Evolutionary conservation across 2,113 vertebrate genomes (phyloP), one percentile per base, ranked within the genome.

Genomic region (Hemichromis elongatus): DNA sequence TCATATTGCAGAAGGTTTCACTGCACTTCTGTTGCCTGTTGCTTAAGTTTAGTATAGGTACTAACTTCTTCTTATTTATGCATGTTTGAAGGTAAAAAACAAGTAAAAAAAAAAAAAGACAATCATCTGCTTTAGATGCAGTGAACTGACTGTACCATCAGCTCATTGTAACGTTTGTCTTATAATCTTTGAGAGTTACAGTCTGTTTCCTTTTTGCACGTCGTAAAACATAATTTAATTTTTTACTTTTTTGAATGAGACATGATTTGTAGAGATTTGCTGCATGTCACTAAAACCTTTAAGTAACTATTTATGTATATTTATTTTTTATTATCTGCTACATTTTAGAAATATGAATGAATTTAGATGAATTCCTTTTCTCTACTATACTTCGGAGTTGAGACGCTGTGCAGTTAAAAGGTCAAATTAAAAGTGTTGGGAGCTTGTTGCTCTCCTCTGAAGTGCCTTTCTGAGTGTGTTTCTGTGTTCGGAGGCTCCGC

Each of bases 381-480:
- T 9, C 24, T 66, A 3, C 19, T 9, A 73, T 12, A 10, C 55
- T 7, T 30, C 16, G 14, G 37, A 73, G 35, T 2, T 0, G 61
- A 61, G 55, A 16, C 10, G 57, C 73, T 11, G 11, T 7, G 24
- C 33, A 10, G 80, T 50, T 50, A 73, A 85, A 73, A 90, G 88
- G 90, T 91, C 87, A 73, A 11, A 75, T 70, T 80, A 33, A 26
- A 82, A 50, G 84, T 37, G 77, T 68, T 12, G 40, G 66, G 30
- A 59, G 84, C 79, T 84, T 30, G 83, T 86, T 79, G 84, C 77
- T 16, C 55, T 50, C 21, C 19, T 81, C 75, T 33, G 28, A 90
- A 92, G 93, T 91, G 89, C 79, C 68, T 86, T n/a, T 66, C 80
- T 93, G 90, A 93, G 92, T 93, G 92, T 80, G 87, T 93, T 94